Conservation (phyloP, 2,113 vertebrate genomes). For the Amia ocellicauda region DNA sequence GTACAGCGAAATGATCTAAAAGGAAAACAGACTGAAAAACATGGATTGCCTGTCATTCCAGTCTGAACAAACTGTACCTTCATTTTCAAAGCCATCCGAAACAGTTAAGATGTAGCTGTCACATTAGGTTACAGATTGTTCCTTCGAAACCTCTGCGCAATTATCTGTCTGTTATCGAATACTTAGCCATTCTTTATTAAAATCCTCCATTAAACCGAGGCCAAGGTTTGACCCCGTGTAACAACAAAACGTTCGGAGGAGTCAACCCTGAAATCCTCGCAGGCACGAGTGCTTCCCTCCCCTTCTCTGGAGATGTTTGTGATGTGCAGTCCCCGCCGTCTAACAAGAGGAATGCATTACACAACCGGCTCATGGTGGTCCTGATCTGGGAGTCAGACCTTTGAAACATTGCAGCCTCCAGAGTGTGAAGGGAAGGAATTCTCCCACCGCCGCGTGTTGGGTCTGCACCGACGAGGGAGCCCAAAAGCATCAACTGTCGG, state of each 20-base stretch:
- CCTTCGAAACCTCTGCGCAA: too few relatives aligned
- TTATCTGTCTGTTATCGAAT: too few relatives aligned
- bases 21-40: too few relatives aligned
- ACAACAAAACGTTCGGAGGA: background rate
- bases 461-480: background rate
- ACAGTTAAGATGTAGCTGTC: too few relatives aligned
- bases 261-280: background rate
- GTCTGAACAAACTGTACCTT: too few relatives aligned
- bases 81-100: too few relatives aligned
- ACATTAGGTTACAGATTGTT: too few relatives aligned
- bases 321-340: background rate
- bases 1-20: too few relatives aligned
- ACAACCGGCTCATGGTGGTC: background rate
- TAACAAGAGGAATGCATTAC: background rate
- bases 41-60: too few relatives aligned
- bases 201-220: too few relatives aligned
- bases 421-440: background rate
- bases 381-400: background rate
- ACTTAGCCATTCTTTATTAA: too few relatives aligned
- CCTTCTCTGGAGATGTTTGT: background rate
- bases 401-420: background rate
- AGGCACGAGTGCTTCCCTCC: background rate
- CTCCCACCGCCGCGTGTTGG: background rate
- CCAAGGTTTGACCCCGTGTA: too few relatives aligned
- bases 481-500: background rate